phyloP scores from a whole-genome alignment of 2,113 vertebrate species.

The Leptodactylus fuscus region DNA sequence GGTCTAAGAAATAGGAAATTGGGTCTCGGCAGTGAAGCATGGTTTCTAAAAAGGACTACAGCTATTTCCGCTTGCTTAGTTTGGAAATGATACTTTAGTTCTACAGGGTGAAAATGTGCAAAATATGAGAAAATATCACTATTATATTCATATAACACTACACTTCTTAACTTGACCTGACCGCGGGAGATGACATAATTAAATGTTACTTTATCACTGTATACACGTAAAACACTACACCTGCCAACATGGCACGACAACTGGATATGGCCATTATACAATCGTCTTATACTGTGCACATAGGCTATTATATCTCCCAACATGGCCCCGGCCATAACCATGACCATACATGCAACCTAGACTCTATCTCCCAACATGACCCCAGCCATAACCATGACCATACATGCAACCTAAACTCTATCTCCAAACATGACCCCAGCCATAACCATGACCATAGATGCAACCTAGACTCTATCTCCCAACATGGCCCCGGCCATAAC shows the following conservation, averaged over 20 bases:
- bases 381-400: too few species aligned
- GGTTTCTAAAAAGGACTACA: background rate
- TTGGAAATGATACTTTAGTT: background rate
- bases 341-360: too few species aligned
- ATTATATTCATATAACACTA: background rate
- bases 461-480: too few species aligned
- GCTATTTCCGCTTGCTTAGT: conserved; percentile 6
- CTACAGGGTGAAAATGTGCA: background rate
- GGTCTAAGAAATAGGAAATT: conserved; percentile 13
- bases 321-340: too few species aligned
- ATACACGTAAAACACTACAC: background rate
- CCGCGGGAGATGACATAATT: too few species aligned
- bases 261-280: background rate
- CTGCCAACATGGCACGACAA: background rate
- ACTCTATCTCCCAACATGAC: too few species aligned
- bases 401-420: too few species aligned
- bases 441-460: too few species aligned
- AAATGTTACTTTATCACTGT: too few species aligned
- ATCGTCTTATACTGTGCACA: background rate
- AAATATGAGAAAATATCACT: background rate
- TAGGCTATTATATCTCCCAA: background rate
- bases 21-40: conserved; percentile 9
- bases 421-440: too few species aligned
- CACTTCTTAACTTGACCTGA: background rate
- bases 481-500: too few species aligned